Evolutionary conservation across 2,113 vertebrate genomes (phyloP).

Genomic region (Rhagologus leucostigma): DNA sequence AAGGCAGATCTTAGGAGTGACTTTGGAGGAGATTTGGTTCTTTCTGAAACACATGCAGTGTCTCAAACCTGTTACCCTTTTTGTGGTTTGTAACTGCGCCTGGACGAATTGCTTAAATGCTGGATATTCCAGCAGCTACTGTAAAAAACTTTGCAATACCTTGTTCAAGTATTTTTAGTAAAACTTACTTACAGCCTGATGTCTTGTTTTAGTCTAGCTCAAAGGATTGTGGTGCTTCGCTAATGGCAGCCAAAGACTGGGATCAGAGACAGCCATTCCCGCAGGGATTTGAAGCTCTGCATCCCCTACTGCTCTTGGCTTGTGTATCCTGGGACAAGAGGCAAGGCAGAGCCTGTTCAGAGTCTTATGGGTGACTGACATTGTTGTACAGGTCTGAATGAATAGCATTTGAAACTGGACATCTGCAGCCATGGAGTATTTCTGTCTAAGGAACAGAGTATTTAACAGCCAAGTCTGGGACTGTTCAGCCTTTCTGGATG

Average conservation of each 20-base stretch:
- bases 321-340: neutral
- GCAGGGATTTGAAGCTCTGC: neutral
- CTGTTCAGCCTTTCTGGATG: neutral
- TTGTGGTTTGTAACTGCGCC: neutral
- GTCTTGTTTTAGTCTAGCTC: neutral
- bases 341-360: neutral
- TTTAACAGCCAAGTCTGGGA: neutral
- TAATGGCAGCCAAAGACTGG: neutral
- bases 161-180: slow-evolving; percentile 54
- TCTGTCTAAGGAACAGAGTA: neutral
- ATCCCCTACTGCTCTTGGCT: neutral
- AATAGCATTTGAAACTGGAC: neutral
- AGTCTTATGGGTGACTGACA: neutral
- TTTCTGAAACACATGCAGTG: neutral
- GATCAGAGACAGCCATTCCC: neutral
- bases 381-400: neutral
- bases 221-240: neutral
- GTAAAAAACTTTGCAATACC: neutral
- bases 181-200: neutral
- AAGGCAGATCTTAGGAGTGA: neutral
- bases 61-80: neutral
- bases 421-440: neutral
- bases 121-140: slow-evolving; percentile 31
- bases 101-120: neutral
- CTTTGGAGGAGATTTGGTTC: neutral